These are phyloP conservation scores for Melinopterus prodromus DNA, from an alignment of 2,888 invertebrate genomes.

Conservation along the genomic window DNA sequence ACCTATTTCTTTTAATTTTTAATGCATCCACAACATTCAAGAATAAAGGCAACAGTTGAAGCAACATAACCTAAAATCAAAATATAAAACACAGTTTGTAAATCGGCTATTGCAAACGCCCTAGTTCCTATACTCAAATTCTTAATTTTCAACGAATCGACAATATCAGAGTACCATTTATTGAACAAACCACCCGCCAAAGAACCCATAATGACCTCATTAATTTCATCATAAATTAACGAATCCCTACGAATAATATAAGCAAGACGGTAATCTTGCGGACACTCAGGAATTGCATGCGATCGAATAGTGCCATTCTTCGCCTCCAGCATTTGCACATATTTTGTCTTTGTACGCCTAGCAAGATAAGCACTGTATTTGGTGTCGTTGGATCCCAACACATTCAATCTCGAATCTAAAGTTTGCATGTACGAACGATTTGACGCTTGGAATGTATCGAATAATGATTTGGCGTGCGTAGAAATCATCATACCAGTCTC, in stretches of 20 bases:
- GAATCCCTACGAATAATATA: conserved; percentile 55
- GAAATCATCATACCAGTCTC: conserved; percentile 52
- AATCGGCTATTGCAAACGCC: conserved; percentile 53
- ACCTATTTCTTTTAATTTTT: no score
- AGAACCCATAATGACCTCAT: conserved; percentile 52
- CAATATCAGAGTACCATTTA: conserved; percentile 55
- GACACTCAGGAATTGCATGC: conserved; percentile 58
- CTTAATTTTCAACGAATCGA: conserved; percentile 43
- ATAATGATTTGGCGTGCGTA: conserved; percentile 57
- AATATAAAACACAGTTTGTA: conserved; percentile 58
- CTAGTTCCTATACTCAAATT: conserved; percentile 47
- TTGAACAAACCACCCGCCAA: conserved; percentile 54
- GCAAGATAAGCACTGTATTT: conserved; percentile 46
- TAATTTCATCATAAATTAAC: conserved; percentile 51
- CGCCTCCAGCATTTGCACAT: conserved; percentile 33
- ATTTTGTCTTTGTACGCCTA: conserved; percentile 32
- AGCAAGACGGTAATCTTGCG: conserved; percentile 57
- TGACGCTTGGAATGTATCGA: conserved; percentile 56
- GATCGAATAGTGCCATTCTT: conserved; percentile 53
- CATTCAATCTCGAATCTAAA: conserved; percentile 53
- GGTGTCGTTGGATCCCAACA: conserved; percentile 48
- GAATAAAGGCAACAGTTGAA: background rate
- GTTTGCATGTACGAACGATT: conserved; percentile 51
- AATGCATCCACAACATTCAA: background rate
- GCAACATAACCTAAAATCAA: conserved; percentile 49